Conservation (phyloP, 2,888 invertebrate species). For the Folsomia candida region DNA sequence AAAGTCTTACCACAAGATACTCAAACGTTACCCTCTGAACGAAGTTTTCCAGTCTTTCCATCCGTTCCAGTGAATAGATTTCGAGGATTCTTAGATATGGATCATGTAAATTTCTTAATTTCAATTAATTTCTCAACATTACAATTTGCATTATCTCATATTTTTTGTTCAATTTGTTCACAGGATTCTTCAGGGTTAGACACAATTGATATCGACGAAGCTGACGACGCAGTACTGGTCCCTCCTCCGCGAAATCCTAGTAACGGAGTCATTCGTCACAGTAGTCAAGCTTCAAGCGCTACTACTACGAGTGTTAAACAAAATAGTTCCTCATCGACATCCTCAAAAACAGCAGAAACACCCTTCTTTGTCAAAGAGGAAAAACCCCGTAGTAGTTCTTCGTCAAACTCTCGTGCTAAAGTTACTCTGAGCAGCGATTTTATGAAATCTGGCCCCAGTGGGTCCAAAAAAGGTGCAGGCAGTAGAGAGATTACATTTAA, state of each 20-base stretch:
- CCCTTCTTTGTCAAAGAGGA: too few relatives aligned
- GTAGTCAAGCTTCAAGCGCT: neutral
- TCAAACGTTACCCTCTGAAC: conserved; percentile 60
- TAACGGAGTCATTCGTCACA: neutral
- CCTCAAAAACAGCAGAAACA: too few relatives aligned
- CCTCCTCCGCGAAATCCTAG: neutral
- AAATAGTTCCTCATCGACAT: neutral
- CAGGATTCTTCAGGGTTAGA: conserved; percentile 19
- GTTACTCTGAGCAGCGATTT: conserved; percentile 39
- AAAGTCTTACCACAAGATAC: conserved; percentile 73
- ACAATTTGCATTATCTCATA: too few relatives aligned
- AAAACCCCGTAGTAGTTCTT: neutral
- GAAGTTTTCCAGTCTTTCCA: conserved; percentile 16
- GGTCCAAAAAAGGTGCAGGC: conserved; percentile 26
- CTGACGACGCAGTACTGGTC: neutral
- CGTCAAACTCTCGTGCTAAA: conserved; percentile 11
- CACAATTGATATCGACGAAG: neutral
- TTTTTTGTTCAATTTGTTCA: neutral
- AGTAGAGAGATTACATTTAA: conserved; percentile 33
- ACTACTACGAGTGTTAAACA: neutral
- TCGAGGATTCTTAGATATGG: conserved; percentile 27
- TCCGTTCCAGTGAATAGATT: conserved; percentile 1
- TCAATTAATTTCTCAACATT: too few relatives aligned
- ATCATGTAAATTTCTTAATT: conserved; percentile 25
- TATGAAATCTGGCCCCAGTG: conserved; percentile 33